Conservation (phyloP, 1,140 invertebrate genomes). For the Plectrocnemia conspersa region DNA sequence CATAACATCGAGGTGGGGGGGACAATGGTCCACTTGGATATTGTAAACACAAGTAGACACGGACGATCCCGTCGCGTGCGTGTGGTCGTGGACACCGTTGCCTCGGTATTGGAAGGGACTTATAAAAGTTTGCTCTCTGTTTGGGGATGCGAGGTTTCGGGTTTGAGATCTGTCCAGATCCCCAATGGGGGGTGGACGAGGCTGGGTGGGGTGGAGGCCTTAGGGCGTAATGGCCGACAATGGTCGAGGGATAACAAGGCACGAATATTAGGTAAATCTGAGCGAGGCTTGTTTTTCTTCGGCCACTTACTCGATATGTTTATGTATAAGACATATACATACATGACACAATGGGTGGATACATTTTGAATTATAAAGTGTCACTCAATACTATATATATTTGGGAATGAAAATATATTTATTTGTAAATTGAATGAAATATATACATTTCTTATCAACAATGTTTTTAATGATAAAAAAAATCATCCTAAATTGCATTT, state of each 20-base stretch:
- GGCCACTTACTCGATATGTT: too few relatives aligned
- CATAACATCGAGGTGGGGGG: not conserved
- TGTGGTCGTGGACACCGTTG: conserved; percentile 13
- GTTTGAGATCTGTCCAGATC: conserved; percentile 15
- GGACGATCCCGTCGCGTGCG: not conserved
- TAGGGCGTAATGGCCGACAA: conserved; percentile 38
- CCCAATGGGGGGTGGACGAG: conserved; percentile 24
- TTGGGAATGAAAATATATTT: too few relatives aligned
- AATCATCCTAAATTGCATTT: too few relatives aligned
- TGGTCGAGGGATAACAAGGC: conserved; percentile 26
- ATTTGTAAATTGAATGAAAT: too few relatives aligned
- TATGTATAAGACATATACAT: too few relatives aligned
- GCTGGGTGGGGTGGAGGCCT: conserved; percentile 40
- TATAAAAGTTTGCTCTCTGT: conserved; percentile 24
- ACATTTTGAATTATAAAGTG: too few relatives aligned
- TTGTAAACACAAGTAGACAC: conserved; percentile 20
- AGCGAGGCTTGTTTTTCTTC: conserved; percentile 21
- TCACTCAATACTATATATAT: too few relatives aligned
- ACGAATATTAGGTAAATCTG: conserved; percentile 25
- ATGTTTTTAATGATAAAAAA: too few relatives aligned
- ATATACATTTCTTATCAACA: too few relatives aligned
- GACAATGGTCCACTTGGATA: conserved; percentile 27
- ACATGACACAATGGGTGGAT: too few relatives aligned
- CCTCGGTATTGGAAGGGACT: conserved; percentile 1
- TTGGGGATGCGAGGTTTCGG: conserved; percentile 17